These are phyloP conservation scores for Anastatus disparis DNA, from an alignment of 1,140 invertebrate species.

Conservation along the genomic window DNA sequence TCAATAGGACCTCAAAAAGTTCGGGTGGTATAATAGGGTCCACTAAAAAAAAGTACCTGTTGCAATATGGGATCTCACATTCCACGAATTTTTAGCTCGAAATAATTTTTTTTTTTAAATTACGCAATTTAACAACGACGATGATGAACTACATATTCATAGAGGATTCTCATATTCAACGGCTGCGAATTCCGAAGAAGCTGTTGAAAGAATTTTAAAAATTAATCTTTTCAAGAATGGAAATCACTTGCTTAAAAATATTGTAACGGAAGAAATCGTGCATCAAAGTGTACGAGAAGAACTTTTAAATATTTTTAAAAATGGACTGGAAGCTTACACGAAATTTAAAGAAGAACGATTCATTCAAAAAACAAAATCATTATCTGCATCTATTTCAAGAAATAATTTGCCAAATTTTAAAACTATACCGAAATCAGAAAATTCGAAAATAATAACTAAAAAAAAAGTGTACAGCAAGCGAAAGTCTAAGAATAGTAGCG, in stretches of 20 bases:
- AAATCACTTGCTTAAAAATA: not conserved
- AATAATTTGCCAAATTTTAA: not conserved
- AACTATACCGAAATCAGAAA: not conserved
- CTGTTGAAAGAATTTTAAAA: no score
- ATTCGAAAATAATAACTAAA: not conserved
- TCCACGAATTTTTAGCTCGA: slow-evolving; percentile 4
- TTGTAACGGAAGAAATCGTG: not conserved
- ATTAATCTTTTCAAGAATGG: no score
- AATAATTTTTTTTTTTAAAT: not conserved
- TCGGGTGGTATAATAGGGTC: not conserved
- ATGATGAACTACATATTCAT: not conserved
- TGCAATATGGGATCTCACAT: not conserved
- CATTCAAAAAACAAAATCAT: not conserved
- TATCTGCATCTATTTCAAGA: not conserved
- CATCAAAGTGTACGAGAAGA: not conserved
- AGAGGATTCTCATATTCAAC: not conserved
- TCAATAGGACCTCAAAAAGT: slow-evolving; percentile 12
- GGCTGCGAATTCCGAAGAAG: no score
- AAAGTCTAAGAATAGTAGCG: not conserved
- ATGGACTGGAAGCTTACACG: not conserved
- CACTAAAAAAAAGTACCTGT: slow-evolving; percentile 11
- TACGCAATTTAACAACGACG: no score
- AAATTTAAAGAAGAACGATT: slow-evolving; percentile 1
- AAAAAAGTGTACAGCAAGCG: not conserved
- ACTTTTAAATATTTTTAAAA: not conserved